Conservation (phyloP, 2,797 vertebrate genomes). For the Myripristis jacobus region DNA sequence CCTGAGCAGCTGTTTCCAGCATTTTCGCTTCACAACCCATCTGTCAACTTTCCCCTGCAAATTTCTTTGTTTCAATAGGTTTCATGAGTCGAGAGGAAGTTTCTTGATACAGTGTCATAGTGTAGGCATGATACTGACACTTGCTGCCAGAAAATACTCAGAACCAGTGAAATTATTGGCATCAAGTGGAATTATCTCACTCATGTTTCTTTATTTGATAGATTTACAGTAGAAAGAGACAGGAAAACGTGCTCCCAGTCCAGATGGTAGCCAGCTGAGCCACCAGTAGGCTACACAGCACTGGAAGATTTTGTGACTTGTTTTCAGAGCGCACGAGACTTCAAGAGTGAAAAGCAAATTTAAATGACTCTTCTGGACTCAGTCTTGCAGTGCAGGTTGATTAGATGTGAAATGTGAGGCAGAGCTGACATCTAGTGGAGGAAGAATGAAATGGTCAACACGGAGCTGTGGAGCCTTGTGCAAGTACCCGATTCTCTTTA, state of each 20-base stretch:
- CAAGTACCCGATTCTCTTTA: not conserved
- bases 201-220: not conserved
- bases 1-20: not conserved
- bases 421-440: conserved; percentile 70
- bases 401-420: conserved; percentile 2
- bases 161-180: no score
- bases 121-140: not conserved
- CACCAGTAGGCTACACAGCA: no score
- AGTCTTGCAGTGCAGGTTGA: not conserved
- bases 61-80: not conserved
- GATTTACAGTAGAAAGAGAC: no score
- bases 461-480: not conserved
- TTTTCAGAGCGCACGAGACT: no score
- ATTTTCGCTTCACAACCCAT: not conserved
- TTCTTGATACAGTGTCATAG: not conserved
- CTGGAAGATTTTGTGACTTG: no score
- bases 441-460: not conserved
- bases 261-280: no score
- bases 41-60: not conserved
- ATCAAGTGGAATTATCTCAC: no score
- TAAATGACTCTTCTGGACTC: no score
- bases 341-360: no score
- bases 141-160: not conserved
- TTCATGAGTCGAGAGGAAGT: not conserved
- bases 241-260: no score